phyloP scores from a whole-genome alignment of 2,797 vertebrate species.

The Benthosema pterotum region DNA sequence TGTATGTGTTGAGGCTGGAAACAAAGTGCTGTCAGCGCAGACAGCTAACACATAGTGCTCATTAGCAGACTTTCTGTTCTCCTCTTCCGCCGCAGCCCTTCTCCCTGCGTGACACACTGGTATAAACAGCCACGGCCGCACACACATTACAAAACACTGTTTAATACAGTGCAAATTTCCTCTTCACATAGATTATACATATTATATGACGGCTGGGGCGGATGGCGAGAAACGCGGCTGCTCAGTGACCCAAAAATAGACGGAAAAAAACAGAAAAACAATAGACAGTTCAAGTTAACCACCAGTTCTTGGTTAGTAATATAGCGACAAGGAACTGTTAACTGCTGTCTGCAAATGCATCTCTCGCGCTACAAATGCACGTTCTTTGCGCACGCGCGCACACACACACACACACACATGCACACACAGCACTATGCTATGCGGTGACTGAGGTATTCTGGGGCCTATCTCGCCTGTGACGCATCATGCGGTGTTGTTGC shows the following conservation, averaged over 20 bases:
- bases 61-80: conserved; percentile 77
- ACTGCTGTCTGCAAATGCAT: conserved; percentile 51
- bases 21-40: conserved; percentile 59
- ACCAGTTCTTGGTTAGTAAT: conserved; percentile 68
- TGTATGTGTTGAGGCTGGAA: not conserved
- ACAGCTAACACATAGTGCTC: conserved; percentile 62
- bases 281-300: conserved; percentile 67
- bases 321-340: conserved; percentile 71
- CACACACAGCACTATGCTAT: conserved; percentile 15
- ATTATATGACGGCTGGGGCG: conserved; percentile 4
- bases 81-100: conserved; percentile 49
- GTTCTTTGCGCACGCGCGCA: conserved; percentile 32
- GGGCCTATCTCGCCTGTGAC: conserved; percentile 72
- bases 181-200: conserved; percentile 13
- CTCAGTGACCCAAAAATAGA: not conserved
- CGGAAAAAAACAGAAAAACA: conserved; percentile 18
- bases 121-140: conserved; percentile 39
- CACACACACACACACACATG: not conserved
- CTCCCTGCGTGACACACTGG: conserved; percentile 27
- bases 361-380: conserved; percentile 57
- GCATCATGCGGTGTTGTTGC: conserved; percentile 70
- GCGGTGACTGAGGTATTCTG: conserved; percentile 65
- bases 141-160: conserved; percentile 47
- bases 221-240: not conserved
- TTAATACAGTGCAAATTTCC: conserved; percentile 42